Evolutionary conservation across 2,113 vertebrate genomes (phyloP).

Genomic region (Rhizomys pruinosus): DNA sequence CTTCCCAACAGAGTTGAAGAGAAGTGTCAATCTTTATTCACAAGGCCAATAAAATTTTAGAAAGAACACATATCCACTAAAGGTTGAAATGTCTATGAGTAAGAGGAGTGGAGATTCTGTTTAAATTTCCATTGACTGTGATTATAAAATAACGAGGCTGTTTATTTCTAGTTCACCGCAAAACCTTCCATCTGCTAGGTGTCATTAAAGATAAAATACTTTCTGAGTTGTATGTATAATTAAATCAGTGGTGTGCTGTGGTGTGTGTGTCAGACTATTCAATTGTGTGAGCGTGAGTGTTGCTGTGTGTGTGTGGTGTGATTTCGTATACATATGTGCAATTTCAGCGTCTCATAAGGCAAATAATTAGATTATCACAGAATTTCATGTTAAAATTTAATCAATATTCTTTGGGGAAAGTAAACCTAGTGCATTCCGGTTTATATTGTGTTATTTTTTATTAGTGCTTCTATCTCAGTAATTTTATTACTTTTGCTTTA

Average conservation of each 20-base stretch:
- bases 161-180: conserved; percentile 68
- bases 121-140: conserved; percentile 67
- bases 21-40: conserved; percentile 84
- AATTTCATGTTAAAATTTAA: background rate
- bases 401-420: background rate
- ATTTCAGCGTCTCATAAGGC: background rate
- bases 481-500: conserved; percentile 59
- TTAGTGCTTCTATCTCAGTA: conserved; percentile 42
- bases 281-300: too few relatives aligned
- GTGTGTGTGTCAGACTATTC: too few relatives aligned
- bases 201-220: conserved; percentile 64
- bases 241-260: too few relatives aligned
- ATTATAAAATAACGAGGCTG: conserved; percentile 45
- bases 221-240: conserved; percentile 39
- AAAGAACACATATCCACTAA: conserved; percentile 77
- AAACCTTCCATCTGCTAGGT: conserved; percentile 33
- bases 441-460: background rate
- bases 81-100: conserved; percentile 72
- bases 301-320: background rate
- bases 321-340: background rate
- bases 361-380: background rate
- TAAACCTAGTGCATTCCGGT: background rate
- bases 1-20: conserved; percentile 69
- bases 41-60: conserved; percentile 79
- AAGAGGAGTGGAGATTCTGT: conserved; percentile 74